These are phyloP conservation scores for Pelobates cultripes DNA, from an alignment of 2,797 vertebrate species.

Conservation along the genomic window DNA sequence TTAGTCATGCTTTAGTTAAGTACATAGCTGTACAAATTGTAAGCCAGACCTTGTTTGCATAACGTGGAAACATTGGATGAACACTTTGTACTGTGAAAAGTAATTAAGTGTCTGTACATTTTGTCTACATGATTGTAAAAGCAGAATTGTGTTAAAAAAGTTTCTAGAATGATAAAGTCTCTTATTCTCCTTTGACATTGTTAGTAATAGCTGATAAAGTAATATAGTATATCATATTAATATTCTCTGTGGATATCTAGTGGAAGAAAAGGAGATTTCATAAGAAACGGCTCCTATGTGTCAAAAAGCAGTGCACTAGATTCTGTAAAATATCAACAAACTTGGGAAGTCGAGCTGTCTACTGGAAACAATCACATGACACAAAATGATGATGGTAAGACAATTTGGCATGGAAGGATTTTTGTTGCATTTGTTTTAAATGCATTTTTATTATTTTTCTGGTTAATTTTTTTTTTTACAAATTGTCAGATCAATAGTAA, in stretches of 20 bases:
- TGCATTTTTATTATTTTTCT: not conserved
- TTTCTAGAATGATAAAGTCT: no score
- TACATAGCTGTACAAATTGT: no score
- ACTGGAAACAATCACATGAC: constrained; percentile 25
- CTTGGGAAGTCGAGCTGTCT: constrained; percentile 53
- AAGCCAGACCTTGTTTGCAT: no score
- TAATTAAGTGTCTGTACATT: no score
- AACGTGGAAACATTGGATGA: no score
- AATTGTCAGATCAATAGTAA: no score
- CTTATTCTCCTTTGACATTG: no score
- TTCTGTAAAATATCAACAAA: constrained; percentile 57
- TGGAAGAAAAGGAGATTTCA: constrained; percentile 44
- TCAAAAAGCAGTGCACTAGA: constrained; percentile 51
- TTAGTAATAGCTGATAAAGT: no score
- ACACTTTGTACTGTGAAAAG: no score
- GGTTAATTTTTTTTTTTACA: not conserved
- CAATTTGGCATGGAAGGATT: not conserved
- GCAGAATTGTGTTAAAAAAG: no score
- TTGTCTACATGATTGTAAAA: no score
- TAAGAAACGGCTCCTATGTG: constrained; percentile 49
- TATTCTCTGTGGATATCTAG: not conserved
- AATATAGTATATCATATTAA: not conserved
- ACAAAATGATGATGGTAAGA: constrained; percentile 62
- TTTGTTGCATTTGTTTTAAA: not conserved
- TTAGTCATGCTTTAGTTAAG: no score